These are phyloP conservation scores for Ypsolopha sequella DNA, from an alignment of 2,888 invertebrate genomes.

Conservation along the genomic window DNA sequence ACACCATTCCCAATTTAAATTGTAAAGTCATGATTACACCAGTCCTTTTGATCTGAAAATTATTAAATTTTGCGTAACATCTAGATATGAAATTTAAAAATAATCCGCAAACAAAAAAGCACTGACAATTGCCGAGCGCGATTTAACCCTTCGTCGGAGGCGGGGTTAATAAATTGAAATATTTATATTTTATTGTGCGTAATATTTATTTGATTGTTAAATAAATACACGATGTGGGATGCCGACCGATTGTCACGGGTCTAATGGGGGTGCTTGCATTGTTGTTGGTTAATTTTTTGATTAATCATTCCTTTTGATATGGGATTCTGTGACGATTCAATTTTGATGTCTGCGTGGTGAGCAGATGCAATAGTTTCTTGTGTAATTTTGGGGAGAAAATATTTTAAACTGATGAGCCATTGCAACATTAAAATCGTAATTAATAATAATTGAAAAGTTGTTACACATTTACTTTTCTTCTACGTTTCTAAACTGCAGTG, in stretches of 20 bases:
- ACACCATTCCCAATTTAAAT: constrained; percentile 23
- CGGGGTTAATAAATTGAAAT: constrained; percentile 66
- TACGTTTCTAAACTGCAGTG: too few species aligned
- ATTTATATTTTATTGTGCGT: constrained; percentile 67
- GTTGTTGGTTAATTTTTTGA: constrained; percentile 69
- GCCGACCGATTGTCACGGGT: constrained; percentile 53
- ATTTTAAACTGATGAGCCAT: not conserved
- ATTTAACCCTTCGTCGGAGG: constrained; percentile 57
- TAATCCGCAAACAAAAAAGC: constrained; percentile 49
- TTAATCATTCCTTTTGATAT: constrained; percentile 57
- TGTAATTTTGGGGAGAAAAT: not conserved
- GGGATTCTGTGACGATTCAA: constrained; percentile 47
- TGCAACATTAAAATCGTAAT: too few species aligned
- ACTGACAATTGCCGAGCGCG: constrained; percentile 27
- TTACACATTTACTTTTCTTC: too few species aligned
- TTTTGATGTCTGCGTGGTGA: constrained; percentile 14
- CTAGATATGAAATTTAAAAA: constrained; percentile 36
- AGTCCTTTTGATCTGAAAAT: constrained; percentile 35
- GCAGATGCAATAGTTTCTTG: constrained; percentile 1
- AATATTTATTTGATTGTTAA: constrained; percentile 71
- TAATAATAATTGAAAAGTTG: too few species aligned
- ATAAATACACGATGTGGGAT: constrained; percentile 66
- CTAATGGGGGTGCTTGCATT: constrained; percentile 56
- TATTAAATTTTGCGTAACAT: constrained; percentile 64
- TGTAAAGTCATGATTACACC: constrained; percentile 25